These are phyloP conservation scores for Fragum fragum DNA, from an alignment of 2,888 invertebrate species.

Conservation along the genomic window DNA sequence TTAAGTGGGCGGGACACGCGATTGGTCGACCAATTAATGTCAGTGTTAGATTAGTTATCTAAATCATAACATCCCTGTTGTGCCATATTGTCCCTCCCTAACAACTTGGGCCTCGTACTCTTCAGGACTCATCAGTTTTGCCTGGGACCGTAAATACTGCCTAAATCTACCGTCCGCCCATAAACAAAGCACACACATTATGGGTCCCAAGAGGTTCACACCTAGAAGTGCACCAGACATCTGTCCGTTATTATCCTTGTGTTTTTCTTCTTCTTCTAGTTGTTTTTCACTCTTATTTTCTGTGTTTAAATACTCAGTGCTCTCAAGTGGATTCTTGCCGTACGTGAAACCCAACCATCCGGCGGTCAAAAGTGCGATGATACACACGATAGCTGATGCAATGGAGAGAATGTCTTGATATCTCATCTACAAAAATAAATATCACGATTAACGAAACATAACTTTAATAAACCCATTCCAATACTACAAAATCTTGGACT, in stretches of 20 bases:
- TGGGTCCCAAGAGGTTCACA: neutral
- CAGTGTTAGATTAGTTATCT: no score
- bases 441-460: no score
- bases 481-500: no score
- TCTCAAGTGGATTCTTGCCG: neutral
- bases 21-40: no score
- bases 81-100: neutral
- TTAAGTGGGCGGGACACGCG: no score
- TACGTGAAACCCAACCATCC: conserved; percentile 18
- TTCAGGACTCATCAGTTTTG: neutral
- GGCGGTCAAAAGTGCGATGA: neutral
- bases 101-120: conserved; percentile 8
- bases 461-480: neutral
- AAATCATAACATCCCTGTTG: no score
- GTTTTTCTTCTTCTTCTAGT: neutral
- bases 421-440: conserved; percentile 4
- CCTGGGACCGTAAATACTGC: conserved; percentile 1
- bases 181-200: neutral
- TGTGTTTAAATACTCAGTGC: neutral
- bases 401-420: conserved; percentile 2
- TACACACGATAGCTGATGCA: neutral
- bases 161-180: conserved; percentile 12
- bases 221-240: neutral
- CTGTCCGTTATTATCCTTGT: conserved; percentile 1
- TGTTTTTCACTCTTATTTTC: neutral